Base-by-base conservation (phyloP, 2,888 invertebrate genomes). In the Drosophila borealis region DNA sequence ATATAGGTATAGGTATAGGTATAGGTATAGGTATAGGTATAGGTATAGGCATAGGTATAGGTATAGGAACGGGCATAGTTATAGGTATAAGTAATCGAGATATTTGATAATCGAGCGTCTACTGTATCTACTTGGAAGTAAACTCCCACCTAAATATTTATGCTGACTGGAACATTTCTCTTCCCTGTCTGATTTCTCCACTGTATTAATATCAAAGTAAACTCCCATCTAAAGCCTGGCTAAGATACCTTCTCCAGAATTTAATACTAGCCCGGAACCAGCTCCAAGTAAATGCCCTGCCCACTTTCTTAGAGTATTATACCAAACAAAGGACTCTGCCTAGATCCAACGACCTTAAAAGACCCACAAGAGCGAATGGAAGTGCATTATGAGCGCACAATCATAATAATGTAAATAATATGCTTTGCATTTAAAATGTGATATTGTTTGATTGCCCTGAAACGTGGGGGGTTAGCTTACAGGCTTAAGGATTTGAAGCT, bases 391-490 rank as follows among this genome's bases (percentile, higher is more conserved):
- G 34, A 25, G 19, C 21, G 13, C 37, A 29, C 9, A 51, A 13
- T 13, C 49, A 63, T 34, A 29, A 42, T 17, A 19, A 25, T 36
- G 17, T 2, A 42, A 42, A 49, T 66, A 53, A 37, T 45, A 36
- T 8, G 29, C n/a, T 33, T 33, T 8, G 29, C 39, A 41, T 57
- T 45, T 41, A 10, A 69, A 71, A 50, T 64, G 45, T 46, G 45
- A 29, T 34, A 50, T 51, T 42, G 44, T 33, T 45, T 39, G 64
- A 56, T 70, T 46, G 60, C 29, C 29, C 45, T 19, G 50, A 57
- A 39, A 39, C 21, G 19, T 21, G 39, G 13, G 19, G 21, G 39
- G 13, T 2, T 56, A 21, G 73, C 39, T 74, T 46, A 9, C 11
- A 1, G 33, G 57, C 61, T 68, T 55, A 49, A 17, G 21, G 51